These are phyloP conservation scores for Pipra filicauda DNA, from an alignment of 2,113 vertebrate species.

Conservation along the genomic window DNA sequence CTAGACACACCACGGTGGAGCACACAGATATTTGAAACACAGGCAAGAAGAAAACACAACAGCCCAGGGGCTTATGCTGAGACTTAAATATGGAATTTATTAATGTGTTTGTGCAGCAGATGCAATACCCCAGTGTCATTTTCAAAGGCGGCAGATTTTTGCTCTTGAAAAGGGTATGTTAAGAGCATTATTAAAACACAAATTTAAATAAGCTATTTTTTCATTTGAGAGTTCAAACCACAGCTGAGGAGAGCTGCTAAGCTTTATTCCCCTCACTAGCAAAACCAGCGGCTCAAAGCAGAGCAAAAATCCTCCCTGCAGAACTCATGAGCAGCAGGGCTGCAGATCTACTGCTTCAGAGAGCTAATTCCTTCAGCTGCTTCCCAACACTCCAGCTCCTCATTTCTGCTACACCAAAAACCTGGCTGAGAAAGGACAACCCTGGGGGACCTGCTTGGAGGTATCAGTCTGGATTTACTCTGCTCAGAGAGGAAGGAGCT, in stretches of 20 bases:
- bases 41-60: background rate
- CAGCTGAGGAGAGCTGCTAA: background rate
- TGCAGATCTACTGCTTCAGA: background rate
- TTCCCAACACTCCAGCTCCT: background rate
- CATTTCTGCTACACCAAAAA: background rate
- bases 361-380: constrained; percentile 36
- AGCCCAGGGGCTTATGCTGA: background rate
- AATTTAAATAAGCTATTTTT: background rate
- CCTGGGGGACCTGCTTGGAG: background rate
- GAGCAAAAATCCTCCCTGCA: background rate
- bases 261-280: background rate
- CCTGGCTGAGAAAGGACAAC: constrained; percentile 4
- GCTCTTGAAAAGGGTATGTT: constrained; percentile 33
- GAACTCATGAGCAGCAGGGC: background rate
- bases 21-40: background rate
- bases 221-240: background rate
- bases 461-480: background rate
- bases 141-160: constrained; percentile 43
- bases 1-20: background rate
- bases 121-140: constrained; percentile 37
- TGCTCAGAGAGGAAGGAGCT: background rate
- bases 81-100: constrained; percentile 36
- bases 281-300: background rate
- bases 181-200: constrained; percentile 12
- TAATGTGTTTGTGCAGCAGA: constrained; percentile 40